phyloP scores from a whole-genome alignment of 2,888 invertebrate species.

The Temnothorax ravouxi region DNA sequence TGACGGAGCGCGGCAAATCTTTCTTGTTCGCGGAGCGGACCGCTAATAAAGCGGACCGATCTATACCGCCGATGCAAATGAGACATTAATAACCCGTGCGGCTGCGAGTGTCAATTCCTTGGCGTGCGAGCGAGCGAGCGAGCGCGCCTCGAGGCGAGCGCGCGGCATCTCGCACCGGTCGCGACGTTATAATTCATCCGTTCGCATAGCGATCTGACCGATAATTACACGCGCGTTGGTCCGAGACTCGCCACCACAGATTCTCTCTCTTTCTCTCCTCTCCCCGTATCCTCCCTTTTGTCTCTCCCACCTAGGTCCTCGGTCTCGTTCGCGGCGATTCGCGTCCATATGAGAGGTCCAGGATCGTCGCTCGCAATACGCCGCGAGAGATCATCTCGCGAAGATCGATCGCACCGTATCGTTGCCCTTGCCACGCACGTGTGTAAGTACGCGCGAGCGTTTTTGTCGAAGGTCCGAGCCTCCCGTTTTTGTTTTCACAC shows the following conservation, averaged over 20 bases:
- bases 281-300: neutral
- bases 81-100: conserved; percentile 74
- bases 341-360: neutral
- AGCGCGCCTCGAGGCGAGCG: conserved; percentile 60
- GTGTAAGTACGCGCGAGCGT: neutral
- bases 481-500: conserved; percentile 42
- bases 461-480: conserved; percentile 7
- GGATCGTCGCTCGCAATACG: conserved; percentile 25
- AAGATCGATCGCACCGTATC: conserved; percentile 38
- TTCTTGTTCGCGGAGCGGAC: conserved; percentile 28
- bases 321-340: conserved; percentile 2
- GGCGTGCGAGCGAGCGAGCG: conserved; percentile 21
- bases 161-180: conserved; percentile 54
- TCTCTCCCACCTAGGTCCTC: conserved; percentile 16
- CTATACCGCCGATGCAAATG: conserved; percentile 72
- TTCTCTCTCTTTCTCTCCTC: conserved; percentile 50
- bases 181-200: conserved; percentile 76
- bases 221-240: conserved; percentile 74
- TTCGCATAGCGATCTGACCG: conserved; percentile 76
- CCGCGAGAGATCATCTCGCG: conserved; percentile 28
- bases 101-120: conserved; percentile 74
- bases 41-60: conserved; percentile 67
- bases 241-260: conserved; percentile 68
- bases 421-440: neutral
- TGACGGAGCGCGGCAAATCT: conserved; percentile 39